Base-by-base conservation (phyloP, 2,113 vertebrate species). In the Phrynocephalus versicolor region DNA sequence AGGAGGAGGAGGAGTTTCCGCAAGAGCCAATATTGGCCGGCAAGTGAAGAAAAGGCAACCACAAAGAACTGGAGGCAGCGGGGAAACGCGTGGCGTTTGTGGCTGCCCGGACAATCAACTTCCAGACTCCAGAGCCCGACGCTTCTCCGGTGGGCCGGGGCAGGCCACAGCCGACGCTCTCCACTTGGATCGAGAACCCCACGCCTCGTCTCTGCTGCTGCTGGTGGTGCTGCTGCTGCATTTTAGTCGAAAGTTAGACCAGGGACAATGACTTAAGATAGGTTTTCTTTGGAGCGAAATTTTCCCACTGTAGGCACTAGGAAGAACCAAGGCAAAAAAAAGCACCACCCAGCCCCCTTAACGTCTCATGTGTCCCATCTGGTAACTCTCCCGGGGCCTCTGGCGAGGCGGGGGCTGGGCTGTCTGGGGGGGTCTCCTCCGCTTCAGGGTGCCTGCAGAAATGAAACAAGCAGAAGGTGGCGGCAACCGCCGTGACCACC, bases 251-350 rank as follows among this genome's bases (percentile, higher is more conserved):
- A 87, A 93, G 93, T 95, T 92, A 94, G 90, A 94, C 87, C 84
- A 92, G 96, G 95, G 97, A 96, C 95, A 96, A 96, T 95, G 96
- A 97, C 95, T 96, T 96, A 92, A 88, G 64, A 55, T 95, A 97
- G 96, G 96, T 97, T 97, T 97, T 99, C 98, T 99, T 99, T 98
- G 98, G 98, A 98, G 97, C 96, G 96, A 97, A 97, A 96, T 97
- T 97, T 97, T 98, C 97, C 97, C 96, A 95, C 94, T 97, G 96
- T 98, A 99, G 98, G 98, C 98, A 99, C 98, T 96, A 97, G 95
- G 96, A 97, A 97, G 96, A 97, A 97, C 97, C 97, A 97, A 98
- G 97, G 98, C 98, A 97, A 97, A 95, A 94, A 95, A 95, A 65
- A 60, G 21, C 58, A 21, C 58, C 58, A 60, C 58, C 60, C 95